Percentiles rank a stretch among this genome's conserved stretches.
Conservation (phyloP, 1,140 invertebrate species). For the Drosophila trapezifrons region DNA sequence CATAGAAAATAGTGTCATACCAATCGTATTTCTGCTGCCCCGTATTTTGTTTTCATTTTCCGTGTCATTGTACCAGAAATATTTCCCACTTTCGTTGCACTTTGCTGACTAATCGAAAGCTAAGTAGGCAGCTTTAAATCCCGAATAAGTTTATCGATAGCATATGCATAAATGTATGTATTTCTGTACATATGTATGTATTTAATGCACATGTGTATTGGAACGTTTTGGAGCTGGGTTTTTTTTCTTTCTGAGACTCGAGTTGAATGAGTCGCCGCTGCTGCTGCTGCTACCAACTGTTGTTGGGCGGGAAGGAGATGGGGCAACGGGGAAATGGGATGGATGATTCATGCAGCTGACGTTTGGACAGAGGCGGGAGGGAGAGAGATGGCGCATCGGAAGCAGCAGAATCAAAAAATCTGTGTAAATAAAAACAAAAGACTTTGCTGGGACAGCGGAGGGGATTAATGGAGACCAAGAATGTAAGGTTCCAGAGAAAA, state of each 20-base stretch:
- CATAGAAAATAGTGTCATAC: not conserved
- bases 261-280: slow-evolving; percentile 26
- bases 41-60: not conserved
- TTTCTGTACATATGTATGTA: slow-evolving; percentile 4
- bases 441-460: not conserved
- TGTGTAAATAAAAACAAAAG: slow-evolving; percentile 33
- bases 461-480: slow-evolving; percentile 3
- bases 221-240: slow-evolving; percentile 33
- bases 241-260: slow-evolving; percentile 16
- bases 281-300: slow-evolving; percentile 19
- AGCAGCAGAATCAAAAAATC: slow-evolving; percentile 17
- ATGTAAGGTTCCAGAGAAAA: slow-evolving; percentile 3
- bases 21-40: too few species aligned
- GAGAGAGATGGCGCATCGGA: slow-evolving; percentile 19
- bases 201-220: slow-evolving; percentile 21
- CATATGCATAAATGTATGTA: not conserved
- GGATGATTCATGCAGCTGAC: slow-evolving; percentile 37
- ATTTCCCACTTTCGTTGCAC: slow-evolving; percentile 16
- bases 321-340: slow-evolving; percentile 14
- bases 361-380: slow-evolving; percentile 9
- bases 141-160: slow-evolving; percentile 29
- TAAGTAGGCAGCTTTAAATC: slow-evolving; percentile 20
- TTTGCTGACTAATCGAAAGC: slow-evolving; percentile 38
- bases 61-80: not conserved
- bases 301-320: slow-evolving; percentile 5